Evolutionary conservation across 2,797 vertebrate genomes (phyloP).

Genomic region (Galaxias olidus): DNA sequence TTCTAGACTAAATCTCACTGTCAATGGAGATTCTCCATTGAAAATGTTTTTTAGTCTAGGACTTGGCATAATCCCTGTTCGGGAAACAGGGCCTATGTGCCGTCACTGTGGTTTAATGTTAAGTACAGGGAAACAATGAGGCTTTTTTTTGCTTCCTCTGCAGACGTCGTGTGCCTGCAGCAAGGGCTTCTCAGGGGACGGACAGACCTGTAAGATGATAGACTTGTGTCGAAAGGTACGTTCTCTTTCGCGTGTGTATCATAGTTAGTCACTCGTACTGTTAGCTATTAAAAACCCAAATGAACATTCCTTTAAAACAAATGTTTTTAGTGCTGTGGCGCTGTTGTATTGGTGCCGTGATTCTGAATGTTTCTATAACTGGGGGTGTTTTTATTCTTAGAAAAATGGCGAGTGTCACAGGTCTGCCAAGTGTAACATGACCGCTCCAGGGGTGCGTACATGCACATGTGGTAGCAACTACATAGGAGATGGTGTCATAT

Average conservation of each 20-base stretch:
- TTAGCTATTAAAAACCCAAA: too few species aligned
- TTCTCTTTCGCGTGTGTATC: background rate
- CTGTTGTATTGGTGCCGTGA: too few species aligned
- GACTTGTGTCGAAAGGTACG: slow-evolving; percentile 81
- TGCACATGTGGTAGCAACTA: slow-evolving; percentile 77
- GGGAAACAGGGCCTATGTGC: too few species aligned
- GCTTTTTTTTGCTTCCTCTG: slow-evolving; percentile 4
- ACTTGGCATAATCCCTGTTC: too few species aligned
- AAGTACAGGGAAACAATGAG: background rate
- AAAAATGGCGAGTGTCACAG: slow-evolving; percentile 86
- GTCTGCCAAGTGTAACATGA: slow-evolving; percentile 82
- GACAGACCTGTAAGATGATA: slow-evolving; percentile 78
- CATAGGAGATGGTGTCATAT: slow-evolving; percentile 83
- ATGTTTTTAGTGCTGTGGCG: too few species aligned
- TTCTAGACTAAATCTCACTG: too few species aligned
- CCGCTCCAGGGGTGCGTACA: slow-evolving; percentile 66
- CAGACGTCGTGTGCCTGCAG: slow-evolving; percentile 86
- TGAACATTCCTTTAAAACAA: too few species aligned
- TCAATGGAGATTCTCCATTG: too few species aligned
- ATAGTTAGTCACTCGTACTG: too few species aligned
- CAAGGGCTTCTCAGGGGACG: slow-evolving; percentile 77
- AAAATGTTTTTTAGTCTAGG: too few species aligned
- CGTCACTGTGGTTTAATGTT: too few species aligned
- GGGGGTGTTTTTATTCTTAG: slow-evolving; percentile 60
- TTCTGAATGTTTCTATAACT: too few species aligned